Evolutionary conservation across 2,113 vertebrate species (phyloP).

Genomic region (Mandrillus leucophaeus): DNA sequence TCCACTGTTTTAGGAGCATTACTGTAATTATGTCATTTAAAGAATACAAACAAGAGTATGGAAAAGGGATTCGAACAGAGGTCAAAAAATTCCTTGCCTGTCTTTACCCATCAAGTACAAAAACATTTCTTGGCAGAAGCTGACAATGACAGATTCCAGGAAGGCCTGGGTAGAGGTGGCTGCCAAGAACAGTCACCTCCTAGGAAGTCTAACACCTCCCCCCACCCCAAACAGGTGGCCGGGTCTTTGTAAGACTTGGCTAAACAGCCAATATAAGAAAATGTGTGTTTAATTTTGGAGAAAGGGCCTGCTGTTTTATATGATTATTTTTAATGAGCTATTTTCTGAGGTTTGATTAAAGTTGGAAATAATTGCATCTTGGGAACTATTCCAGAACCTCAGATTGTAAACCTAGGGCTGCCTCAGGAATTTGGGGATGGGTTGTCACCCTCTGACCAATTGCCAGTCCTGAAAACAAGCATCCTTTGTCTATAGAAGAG

Average conservation of each 20-base stretch:
- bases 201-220: neutral
- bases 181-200: slow-evolving; percentile 50
- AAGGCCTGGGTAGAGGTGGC: slow-evolving; percentile 19
- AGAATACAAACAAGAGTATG: neutral
- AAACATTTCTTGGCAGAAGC: slow-evolving; percentile 38
- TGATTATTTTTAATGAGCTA: slow-evolving; percentile 54
- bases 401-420: neutral
- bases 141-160: slow-evolving; percentile 56
- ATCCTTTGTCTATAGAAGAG: slow-evolving; percentile 57
- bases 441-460: neutral
- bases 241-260: slow-evolving; percentile 38
- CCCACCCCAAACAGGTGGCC: slow-evolving; percentile 45
- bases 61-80: neutral
- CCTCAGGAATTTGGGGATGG: slow-evolving; percentile 1
- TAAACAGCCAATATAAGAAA: slow-evolving; percentile 37
- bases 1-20: neutral
- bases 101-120: slow-evolving; percentile 34
- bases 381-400: slow-evolving; percentile 45
- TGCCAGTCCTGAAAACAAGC: slow-evolving; percentile 47
- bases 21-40: neutral
- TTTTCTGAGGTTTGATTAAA: slow-evolving; percentile 51
- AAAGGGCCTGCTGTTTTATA: slow-evolving; percentile 50
- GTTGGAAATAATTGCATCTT: slow-evolving; percentile 54
- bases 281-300: slow-evolving; percentile 25
- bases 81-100: neutral